These are phyloP conservation scores for Crotalus helleri DNA, from an alignment of 2,113 vertebrate species.

Conservation along the genomic window DNA sequence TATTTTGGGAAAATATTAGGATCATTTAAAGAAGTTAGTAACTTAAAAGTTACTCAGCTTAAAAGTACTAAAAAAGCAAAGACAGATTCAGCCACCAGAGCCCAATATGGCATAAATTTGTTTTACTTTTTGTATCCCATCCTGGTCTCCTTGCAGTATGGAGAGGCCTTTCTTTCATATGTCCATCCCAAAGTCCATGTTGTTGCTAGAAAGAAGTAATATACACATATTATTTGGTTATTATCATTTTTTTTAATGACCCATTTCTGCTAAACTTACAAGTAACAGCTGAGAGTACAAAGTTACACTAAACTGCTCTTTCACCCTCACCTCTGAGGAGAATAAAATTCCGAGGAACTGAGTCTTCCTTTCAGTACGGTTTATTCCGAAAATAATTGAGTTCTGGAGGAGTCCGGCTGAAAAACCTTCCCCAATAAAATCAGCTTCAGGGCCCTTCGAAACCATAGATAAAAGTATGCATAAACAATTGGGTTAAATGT, in stretches of 20 bases:
- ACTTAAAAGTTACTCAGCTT: neutral
- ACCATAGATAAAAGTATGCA: slow-evolving; percentile 81
- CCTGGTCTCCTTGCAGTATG: neutral
- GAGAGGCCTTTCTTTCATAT: neutral
- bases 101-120: neutral
- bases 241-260: neutral
- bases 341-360: neutral
- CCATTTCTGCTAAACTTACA: neutral
- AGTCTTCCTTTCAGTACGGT: slow-evolving; percentile 1
- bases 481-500: slow-evolving; percentile 80
- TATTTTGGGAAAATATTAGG: neutral
- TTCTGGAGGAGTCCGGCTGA: slow-evolving; percentile 68
- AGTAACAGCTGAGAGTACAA: neutral
- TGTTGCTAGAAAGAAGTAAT: neutral
- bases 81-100: neutral
- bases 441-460: slow-evolving; percentile 77
- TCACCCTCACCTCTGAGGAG: slow-evolving; percentile 1
- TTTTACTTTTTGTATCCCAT: neutral
- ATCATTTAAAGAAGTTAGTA: neutral
- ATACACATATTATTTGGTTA: neutral
- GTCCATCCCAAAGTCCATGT: neutral
- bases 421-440: slow-evolving; percentile 77
- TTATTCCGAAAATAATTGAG: slow-evolving; percentile 64
- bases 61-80: neutral
- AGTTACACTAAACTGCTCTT: neutral